Percentiles rank a stretch among this genome's conserved stretches.
Conservation (phyloP, 2,797 vertebrate species). For the Caiman crocodilus region DNA sequence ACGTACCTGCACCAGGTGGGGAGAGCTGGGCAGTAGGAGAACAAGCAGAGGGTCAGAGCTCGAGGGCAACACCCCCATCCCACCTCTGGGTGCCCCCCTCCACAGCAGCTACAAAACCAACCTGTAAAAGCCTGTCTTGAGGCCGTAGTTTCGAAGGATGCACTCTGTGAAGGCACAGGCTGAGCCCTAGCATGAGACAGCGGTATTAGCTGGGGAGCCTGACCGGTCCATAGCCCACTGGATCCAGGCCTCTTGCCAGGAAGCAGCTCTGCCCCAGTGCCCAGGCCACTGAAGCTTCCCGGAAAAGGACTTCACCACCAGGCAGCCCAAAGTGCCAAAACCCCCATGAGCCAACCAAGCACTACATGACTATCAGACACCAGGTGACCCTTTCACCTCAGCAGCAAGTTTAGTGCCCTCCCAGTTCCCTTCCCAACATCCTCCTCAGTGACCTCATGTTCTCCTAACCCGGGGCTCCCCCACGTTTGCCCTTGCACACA, state of each 20-base stretch:
- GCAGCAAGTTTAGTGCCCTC: background rate
- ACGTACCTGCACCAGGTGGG: slow-evolving; percentile 95
- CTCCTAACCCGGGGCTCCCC: no score
- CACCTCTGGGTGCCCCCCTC: background rate
- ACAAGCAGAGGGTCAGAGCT: background rate
- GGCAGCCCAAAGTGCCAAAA: no score
- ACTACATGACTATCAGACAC: no score
- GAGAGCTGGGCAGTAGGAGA: slow-evolving; percentile 84
- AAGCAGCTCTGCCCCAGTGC: no score
- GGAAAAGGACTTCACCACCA: background rate
- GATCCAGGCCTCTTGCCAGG: background rate
- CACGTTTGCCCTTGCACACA: background rate
- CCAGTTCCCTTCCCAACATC: background rate
- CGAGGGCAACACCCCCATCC: background rate
- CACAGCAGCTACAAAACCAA: slow-evolving; percentile 34
- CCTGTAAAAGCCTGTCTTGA: slow-evolving; percentile 97
- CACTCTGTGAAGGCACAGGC: slow-evolving; percentile 93
- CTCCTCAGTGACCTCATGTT: no score
- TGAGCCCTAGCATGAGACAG: slow-evolving; percentile 85
- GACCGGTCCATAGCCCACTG: background rate
- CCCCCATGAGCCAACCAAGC: no score
- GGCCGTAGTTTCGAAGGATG: slow-evolving; percentile 91
- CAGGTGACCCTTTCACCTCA: no score
- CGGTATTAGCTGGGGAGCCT: background rate
- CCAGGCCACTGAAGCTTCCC: background rate